Evolutionary conservation across 2,888 invertebrate genomes (phyloP).

Genomic region (Cephus sareptanus): DNA sequence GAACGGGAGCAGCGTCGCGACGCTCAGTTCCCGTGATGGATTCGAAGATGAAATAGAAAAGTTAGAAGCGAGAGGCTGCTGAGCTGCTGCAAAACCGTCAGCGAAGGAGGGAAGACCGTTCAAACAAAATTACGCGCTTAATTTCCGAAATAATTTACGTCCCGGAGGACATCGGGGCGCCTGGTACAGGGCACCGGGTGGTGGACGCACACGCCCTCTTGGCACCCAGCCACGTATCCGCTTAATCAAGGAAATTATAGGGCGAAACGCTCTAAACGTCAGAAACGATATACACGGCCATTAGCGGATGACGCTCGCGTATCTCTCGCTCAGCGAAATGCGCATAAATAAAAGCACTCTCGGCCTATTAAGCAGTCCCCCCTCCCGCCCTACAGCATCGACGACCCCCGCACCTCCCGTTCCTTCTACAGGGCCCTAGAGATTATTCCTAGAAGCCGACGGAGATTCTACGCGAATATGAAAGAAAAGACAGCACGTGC

Average conservation of each 20-base stretch:
- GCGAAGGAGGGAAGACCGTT: conserved; percentile 5
- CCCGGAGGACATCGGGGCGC: conserved; percentile 37
- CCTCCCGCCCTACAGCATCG: not conserved
- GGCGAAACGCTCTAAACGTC: conserved; percentile 49
- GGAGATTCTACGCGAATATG: no score
- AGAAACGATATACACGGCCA: conserved; percentile 21
- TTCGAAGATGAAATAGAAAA: conserved; percentile 6
- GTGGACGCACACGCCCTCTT: conserved; percentile 29
- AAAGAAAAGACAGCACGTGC: no score
- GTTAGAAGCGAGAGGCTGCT: not conserved
- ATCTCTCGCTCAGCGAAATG: not conserved
- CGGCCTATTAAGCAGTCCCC: not conserved
- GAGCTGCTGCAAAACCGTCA: not conserved
- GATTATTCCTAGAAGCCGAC: no score
- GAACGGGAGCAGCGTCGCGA: conserved; percentile 17
- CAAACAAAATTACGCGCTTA: conserved; percentile 44
- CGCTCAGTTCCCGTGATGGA: conserved; percentile 13
- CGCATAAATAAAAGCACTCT: not conserved
- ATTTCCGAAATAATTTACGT: conserved; percentile 51
- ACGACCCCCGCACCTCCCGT: not conserved
- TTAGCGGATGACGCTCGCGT: conserved; percentile 5
- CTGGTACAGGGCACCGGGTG: conserved; percentile 17
- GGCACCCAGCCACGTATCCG: conserved; percentile 48
- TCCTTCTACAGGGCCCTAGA: not conserved
- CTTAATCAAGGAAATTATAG: conserved; percentile 54